These are phyloP conservation scores for Tachina lurida DNA, from an alignment of 2,888 invertebrate genomes.

Conservation along the genomic window DNA sequence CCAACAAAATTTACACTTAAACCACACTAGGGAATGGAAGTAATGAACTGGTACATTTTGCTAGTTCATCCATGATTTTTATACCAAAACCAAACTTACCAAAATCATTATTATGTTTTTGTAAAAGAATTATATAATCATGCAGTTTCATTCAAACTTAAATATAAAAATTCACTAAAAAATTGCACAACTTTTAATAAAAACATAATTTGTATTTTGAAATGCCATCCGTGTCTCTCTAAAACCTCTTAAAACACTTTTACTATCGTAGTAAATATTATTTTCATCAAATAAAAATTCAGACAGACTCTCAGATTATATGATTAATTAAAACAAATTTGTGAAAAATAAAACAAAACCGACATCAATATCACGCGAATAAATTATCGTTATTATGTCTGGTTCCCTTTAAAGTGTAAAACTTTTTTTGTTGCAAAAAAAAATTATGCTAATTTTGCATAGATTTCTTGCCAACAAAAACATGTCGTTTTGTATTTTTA, in stretches of 20 bases:
- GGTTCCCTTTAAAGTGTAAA: neutral
- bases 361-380: constrained; percentile 38
- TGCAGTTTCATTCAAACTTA: neutral
- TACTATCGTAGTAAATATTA: neutral
- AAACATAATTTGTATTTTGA: constrained; percentile 23
- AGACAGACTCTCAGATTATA: neutral
- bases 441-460: neutral
- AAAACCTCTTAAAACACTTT: constrained; percentile 10
- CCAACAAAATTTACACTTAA: constrained; percentile 74
- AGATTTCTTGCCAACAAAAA: no score
- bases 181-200: constrained; percentile 42
- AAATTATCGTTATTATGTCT: constrained; percentile 6
- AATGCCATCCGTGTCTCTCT: constrained; percentile 12
- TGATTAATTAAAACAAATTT: constrained; percentile 2
- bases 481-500: no score
- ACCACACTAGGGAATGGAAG: constrained; percentile 74
- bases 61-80: constrained; percentile 69
- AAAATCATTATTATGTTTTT: neutral
- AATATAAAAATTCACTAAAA: constrained; percentile 11
- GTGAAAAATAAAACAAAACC: constrained; percentile 16
- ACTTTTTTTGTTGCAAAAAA: neutral
- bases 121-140: neutral
- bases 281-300: constrained; percentile 8
- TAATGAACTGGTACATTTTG: constrained; percentile 75
- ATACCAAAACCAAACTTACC: constrained; percentile 68